Conservation (phyloP, 2,797 vertebrate genomes). For the Tragelaphus oryx region DNA sequence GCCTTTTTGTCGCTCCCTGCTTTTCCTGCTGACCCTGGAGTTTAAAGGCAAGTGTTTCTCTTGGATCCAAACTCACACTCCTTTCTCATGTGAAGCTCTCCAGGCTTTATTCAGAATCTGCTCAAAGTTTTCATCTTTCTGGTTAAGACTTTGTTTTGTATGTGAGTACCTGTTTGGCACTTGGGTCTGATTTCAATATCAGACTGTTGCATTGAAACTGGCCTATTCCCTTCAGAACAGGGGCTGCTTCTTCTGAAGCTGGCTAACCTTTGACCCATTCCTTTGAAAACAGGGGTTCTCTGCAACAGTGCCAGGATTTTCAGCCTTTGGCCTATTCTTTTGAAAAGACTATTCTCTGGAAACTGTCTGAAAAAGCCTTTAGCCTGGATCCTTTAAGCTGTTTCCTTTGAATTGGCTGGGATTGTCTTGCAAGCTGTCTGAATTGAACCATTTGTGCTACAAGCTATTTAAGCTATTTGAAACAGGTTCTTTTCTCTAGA, state of each 20-base stretch:
- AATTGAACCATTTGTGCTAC: background rate
- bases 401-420: background rate
- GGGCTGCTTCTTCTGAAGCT: background rate
- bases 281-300: background rate
- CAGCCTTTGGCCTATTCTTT: background rate
- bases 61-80: background rate
- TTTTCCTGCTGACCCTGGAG: background rate
- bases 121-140: background rate
- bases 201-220: background rate
- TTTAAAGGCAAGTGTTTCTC: background rate
- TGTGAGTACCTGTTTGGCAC: background rate
- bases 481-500: background rate
- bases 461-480: background rate
- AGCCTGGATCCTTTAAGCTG: background rate
- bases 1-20: background rate
- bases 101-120: background rate
- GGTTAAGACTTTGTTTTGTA: background rate
- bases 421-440: background rate
- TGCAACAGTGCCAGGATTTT: background rate
- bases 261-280: background rate
- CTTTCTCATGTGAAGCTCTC: background rate
- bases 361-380: background rate
- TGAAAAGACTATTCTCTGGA: background rate
- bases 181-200: background rate
- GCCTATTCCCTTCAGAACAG: background rate